These are phyloP conservation scores for Microctonus aethiopoides DNA, from an alignment of 2,888 invertebrate genomes.

Conservation along the genomic window DNA sequence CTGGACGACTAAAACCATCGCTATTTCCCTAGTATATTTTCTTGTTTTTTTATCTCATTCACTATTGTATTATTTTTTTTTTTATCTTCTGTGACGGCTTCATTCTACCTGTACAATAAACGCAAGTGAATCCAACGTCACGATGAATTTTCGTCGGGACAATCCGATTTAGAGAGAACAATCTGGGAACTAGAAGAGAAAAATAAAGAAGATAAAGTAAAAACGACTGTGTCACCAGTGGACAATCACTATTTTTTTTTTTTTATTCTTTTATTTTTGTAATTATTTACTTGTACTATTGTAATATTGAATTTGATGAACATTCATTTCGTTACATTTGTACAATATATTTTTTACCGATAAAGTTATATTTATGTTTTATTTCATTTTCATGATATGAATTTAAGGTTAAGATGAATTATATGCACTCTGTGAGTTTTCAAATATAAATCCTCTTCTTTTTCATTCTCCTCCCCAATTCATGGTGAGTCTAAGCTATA, in stretches of 20 bases:
- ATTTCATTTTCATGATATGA: too few species aligned
- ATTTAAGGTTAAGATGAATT: not conserved
- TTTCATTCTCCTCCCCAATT: not conserved
- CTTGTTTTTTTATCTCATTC: constrained; percentile 15
- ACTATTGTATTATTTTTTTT: constrained; percentile 6
- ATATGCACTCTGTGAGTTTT: not conserved
- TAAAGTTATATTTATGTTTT: not conserved
- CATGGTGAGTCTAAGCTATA: constrained; percentile 35
- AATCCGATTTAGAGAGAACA: constrained; percentile 23
- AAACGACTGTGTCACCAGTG: not conserved
- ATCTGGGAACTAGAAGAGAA: not conserved
- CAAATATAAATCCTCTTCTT: not conserved
- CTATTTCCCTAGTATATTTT: constrained; percentile 18
- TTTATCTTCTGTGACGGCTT: constrained; percentile 15
- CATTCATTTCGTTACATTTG: not conserved
- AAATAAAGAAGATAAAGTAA: constrained; percentile 1
- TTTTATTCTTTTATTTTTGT: too few species aligned
- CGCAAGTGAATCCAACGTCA: constrained; percentile 22
- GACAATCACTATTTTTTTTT: too few species aligned
- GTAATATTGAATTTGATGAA: not conserved
- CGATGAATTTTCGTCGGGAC: constrained; percentile 27
- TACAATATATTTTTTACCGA: not conserved
- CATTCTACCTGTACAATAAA: constrained; percentile 30
- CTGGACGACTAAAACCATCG: constrained; percentile 5
- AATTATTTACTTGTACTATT: not conserved